Evolutionary conservation across 2,113 vertebrate genomes (phyloP), one percentile per base, ranked within the genome.

Genomic region (Chaenogobius annularis): DNA sequence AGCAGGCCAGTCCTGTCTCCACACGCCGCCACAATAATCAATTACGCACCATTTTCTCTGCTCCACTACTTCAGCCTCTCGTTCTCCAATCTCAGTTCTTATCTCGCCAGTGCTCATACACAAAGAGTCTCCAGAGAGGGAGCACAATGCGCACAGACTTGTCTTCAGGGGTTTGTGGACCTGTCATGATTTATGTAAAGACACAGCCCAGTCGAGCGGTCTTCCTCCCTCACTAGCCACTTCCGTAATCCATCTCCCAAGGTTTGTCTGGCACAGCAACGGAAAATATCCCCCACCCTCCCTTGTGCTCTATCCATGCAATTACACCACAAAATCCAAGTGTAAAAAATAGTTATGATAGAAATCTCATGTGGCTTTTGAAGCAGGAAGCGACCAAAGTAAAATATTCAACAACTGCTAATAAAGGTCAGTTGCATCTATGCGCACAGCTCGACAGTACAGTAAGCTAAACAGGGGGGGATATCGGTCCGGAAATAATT

Each of bases 161-260:
- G 82, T 87, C 86, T 85, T 80, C 14, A 79, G 85, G 86, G 83
- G 74, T 80, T 86, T 86, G 79, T 85, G 66, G 66, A 72, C 79
- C 74, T 74, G 73, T 81, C 13, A 22, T 90, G 88, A 91, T 90
- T 90, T 87, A 91, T 91, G 86, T 87, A 79, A 81, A 85, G 82
- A 83, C 79, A 77, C 69, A 81, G 71, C 72, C 71, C 50, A 88
- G 81, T 86, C 78, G 79, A 81, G 23, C 44, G 0, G 84, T 69
- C 81, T 78, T 68, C 79, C 59, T 83, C 75, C 72, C 72, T 31
- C 58, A 19, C 58, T 79, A 62, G 72, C 47, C 70, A 68, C 74
- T 48, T 77, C 68, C 7, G 35, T 83, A 84, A 89, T 85, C 80
- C 81, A 85, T 87, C 74, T 84, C 84, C 46, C n/a, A 78, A 76